Evolutionary conservation across 92 coral and sea anemone species (phyloP), one percentile per base, ranked within the genome.

Genomic region (Plumapathes pennacea): DNA sequence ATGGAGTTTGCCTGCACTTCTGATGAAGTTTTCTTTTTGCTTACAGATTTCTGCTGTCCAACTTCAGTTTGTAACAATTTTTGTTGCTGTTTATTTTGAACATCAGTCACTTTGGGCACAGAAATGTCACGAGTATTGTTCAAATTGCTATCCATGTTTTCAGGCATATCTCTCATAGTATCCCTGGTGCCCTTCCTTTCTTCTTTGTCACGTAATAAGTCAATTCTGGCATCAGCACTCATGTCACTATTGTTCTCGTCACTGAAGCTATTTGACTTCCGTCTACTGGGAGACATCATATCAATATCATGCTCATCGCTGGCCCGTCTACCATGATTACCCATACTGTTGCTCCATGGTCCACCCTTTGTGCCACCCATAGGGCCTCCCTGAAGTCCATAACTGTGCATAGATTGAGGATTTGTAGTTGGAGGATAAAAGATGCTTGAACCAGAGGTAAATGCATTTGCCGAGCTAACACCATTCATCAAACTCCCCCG

Each of bases 381-480:
- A 20, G 88, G 83, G 43, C 88, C 74, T 33, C 82, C 45, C 42
- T 87, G 95, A 32, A 77, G 95, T 11, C 72, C 65, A 66, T 77
- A 87, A 39, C 83, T 57, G 44, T 82, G 95, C 54, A 87, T 64
- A 39, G 95, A 82, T 21, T 81, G 74, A 9, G 95, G 76, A 57
- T 70, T 87, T 40, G 95, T 24, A 2, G 89, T 70, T 32, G 83
- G 88, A 2, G 95, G 95, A 25, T 87, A 87, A 62, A 87, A 87
- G 41, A 87, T 87, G 39, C 95, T 84, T 38, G 95, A 87, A 0
- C 95, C 95, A 28, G 89, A 70, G 28, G 75, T 76, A 82, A 75
- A 87, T 15, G 57, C 77, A 36, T 72, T 40, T 15, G 95, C 60
- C 4, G 86, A 84, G 36, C 63, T 64, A 5, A 84, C 81, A 29